These are phyloP conservation scores for Trematomus loennbergii DNA, from an alignment of 2,113 vertebrate genomes.

Conservation along the genomic window DNA sequence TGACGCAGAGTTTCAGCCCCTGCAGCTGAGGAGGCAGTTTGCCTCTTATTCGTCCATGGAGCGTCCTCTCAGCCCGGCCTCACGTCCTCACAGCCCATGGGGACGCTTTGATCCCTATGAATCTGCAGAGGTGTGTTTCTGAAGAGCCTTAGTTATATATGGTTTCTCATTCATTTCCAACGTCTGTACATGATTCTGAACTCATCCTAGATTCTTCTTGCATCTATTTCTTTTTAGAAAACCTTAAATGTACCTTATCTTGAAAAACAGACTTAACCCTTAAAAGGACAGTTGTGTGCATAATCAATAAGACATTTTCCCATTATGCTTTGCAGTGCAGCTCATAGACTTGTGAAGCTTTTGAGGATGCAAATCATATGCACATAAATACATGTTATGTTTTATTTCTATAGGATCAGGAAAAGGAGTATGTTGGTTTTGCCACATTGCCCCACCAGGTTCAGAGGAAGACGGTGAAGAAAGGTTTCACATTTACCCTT, in stretches of 20 bases:
- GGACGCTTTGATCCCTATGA: constrained; percentile 74
- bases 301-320: background rate
- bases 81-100: constrained; percentile 73
- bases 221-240: too few species aligned
- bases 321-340: background rate
- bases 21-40: constrained; percentile 50
- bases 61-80: constrained; percentile 61
- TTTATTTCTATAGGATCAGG: constrained; percentile 79
- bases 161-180: background rate
- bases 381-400: background rate
- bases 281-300: too few species aligned
- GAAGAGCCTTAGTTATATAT: too few species aligned
- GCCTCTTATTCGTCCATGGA: constrained; percentile 69
- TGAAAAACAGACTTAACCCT: too few species aligned
- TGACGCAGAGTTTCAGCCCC: constrained; percentile 30
- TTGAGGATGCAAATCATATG: background rate
- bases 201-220: background rate
- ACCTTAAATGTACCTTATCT: too few species aligned
- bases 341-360: background rate
- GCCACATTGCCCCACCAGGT: constrained; percentile 94
- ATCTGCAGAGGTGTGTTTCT: constrained; percentile 70
- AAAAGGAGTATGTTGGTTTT: constrained; percentile 90
- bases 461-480: constrained; percentile 95
- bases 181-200: background rate
- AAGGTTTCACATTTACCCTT: constrained; percentile 96